Conservation (phyloP, 2,888 invertebrate genomes). For the Meliscaeva auricollis region DNA sequence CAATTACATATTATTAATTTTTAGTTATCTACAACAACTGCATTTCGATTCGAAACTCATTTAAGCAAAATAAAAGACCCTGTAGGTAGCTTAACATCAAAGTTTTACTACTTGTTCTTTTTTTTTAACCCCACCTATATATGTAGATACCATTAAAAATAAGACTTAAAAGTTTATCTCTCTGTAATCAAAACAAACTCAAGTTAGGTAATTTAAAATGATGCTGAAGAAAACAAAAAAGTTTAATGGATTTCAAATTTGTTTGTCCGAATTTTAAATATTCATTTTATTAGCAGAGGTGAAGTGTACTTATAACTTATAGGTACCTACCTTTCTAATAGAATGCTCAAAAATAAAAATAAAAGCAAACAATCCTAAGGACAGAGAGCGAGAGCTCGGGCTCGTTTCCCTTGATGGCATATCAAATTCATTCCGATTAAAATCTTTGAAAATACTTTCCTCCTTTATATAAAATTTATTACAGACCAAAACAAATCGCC, state of each 20-base stretch:
- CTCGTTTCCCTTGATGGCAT: slow-evolving; percentile 11
- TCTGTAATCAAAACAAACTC: background rate
- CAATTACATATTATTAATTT: too few species aligned
- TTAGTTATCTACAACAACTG: too few species aligned
- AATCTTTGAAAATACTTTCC: slow-evolving; percentile 13
- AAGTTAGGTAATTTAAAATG: background rate
- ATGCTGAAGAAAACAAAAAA: background rate
- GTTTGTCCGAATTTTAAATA: background rate
- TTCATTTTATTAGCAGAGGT: background rate
- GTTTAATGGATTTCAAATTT: slow-evolving; percentile 9
- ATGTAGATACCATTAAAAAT: slow-evolving; percentile 16
- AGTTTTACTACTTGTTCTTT: too few species aligned
- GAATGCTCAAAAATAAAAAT: too few species aligned
- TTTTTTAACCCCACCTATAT: too few species aligned
- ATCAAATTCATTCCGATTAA: slow-evolving; percentile 20
- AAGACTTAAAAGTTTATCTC: slow-evolving; percentile 24
- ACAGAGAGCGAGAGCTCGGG: background rate
- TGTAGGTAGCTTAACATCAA: too few species aligned
- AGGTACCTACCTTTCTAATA: too few species aligned
- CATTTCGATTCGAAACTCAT: too few species aligned
- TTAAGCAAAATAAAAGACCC: too few species aligned
- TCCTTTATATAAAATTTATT: slow-evolving; percentile 31
- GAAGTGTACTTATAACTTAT: too few species aligned
- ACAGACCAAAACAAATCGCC: background rate
- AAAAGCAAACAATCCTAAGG: slow-evolving; percentile 1